Evolutionary conservation across 2,888 invertebrate genomes (phyloP), one percentile per base, ranked within the genome.

Genomic region (Silvanus unidentatus): DNA sequence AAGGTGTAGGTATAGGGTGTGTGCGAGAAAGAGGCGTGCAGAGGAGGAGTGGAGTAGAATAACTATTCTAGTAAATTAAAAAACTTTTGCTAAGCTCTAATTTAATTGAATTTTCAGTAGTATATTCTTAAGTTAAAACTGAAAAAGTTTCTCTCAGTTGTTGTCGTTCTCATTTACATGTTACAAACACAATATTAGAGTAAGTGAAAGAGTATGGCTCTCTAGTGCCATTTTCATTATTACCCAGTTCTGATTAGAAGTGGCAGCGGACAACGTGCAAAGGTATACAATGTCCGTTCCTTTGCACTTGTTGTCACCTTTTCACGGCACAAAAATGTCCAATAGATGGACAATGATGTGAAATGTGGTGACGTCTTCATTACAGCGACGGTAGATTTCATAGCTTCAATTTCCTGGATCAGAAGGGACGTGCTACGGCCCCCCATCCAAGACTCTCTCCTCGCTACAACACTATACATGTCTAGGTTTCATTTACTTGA

Each of bases 331-430:
- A 32, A 32, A 32, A 32, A 3, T 32, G 12, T 28, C 28, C 28
- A 10, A 28, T 6, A 28, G 28, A 28, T 6, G n/a, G n/a, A 32
- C 3, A 32, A 22, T 22, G 22, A 22, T 22, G 8, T 22, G 22
- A 22, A 22, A 22, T 12, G 32, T 32, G 32, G 12, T 28, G 46
- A 44, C 55, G 58, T 59, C 57, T 62, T 62, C 63, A 63, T 64
- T 63, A 62, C 60, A 59, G 45, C 50, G 54, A 42, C 40, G 45
- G 39, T 40, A 29, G 48, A 41, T 57, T 57, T 57, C 54, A 54
- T 49, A 58, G 57, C 4, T 63, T 61, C 62, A 61, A 65, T 63
- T 63, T 64, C 62, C 63, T 63, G 60, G 52, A 54, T 51, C 57
- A 53, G 46, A 48, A 48, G 45, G 47, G 49, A 52, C 49, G 50